Conservation (phyloP, 2,888 invertebrate species). For the Epinotia brunnichana region DNA sequence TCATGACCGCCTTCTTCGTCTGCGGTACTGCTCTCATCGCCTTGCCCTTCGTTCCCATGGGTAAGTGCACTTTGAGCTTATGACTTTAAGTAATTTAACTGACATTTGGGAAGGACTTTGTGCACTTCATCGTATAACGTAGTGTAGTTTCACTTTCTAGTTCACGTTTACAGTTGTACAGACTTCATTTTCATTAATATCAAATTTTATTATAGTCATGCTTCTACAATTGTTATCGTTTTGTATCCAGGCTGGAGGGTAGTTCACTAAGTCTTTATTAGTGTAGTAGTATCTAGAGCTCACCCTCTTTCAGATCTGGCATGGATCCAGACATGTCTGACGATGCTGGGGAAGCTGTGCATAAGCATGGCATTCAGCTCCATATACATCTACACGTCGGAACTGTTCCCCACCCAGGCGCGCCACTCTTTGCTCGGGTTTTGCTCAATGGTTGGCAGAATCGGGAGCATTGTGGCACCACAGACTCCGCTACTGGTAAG, state of each 20-base stretch:
- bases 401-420: conserved; percentile 86
- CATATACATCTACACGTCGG: conserved; percentile 84
- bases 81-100: neutral
- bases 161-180: neutral
- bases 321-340: conserved; percentile 79
- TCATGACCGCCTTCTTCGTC: conserved; percentile 82
- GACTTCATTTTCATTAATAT: neutral
- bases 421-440: conserved; percentile 85
- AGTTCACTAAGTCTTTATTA: neutral
- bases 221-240: neutral
- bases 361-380: conserved; percentile 80
- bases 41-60: conserved; percentile 83
- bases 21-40: conserved; percentile 81
- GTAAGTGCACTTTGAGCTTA: conserved; percentile 64
- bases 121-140: neutral
- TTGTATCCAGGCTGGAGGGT: neutral
- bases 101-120: neutral
- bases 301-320: conserved; percentile 59
- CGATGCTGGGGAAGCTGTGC: conserved; percentile 76
- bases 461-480: conserved; percentile 86
- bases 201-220: neutral
- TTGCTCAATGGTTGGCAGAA: conserved; percentile 86
- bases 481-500: conserved; percentile 86
- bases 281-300: conserved; percentile 43
- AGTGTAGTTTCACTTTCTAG: neutral